Evolutionary conservation across 2,888 invertebrate genomes (phyloP).

Genomic region (Clivina fossor): DNA sequence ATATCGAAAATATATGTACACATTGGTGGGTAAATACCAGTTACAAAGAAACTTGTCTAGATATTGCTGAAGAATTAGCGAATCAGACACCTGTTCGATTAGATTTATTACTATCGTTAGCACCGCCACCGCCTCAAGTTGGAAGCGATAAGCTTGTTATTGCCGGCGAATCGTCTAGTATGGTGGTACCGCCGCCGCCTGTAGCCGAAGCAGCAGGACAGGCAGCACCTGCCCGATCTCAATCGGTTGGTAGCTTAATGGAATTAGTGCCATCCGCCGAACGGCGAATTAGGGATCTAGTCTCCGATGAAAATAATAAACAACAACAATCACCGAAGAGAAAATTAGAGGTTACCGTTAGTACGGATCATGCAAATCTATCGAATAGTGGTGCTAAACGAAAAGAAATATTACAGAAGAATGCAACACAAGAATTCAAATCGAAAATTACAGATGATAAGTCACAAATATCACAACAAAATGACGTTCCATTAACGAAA

Average conservation of each 20-base stretch:
- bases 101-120: slow-evolving; percentile 81
- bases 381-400: slow-evolving; percentile 54
- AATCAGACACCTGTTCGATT: slow-evolving; percentile 88
- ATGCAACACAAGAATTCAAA: slow-evolving; percentile 41
- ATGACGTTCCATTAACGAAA: slow-evolving; percentile 7
- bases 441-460: slow-evolving; percentile 44
- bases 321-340: slow-evolving; percentile 67
- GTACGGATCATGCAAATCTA: slow-evolving; percentile 62
- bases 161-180: slow-evolving; percentile 56
- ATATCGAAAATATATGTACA: slow-evolving; percentile 90
- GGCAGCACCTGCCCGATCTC: slow-evolving; percentile 55
- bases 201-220: slow-evolving; percentile 46
- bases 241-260: slow-evolving; percentile 74
- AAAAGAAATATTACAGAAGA: slow-evolving; percentile 62
- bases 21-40: slow-evolving; percentile 97
- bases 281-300: slow-evolving; percentile 71
- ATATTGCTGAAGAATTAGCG: slow-evolving; percentile 83
- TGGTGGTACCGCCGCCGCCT: slow-evolving; percentile 8
- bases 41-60: slow-evolving; percentile 78
- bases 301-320: slow-evolving; percentile 57
- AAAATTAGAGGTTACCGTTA: slow-evolving; percentile 74
- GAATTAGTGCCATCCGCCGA: slow-evolving; percentile 74
- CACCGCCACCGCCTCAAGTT: slow-evolving; percentile 74
- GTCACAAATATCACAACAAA: background rate
- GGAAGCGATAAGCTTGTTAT: slow-evolving; percentile 74